phyloP scores from a whole-genome alignment of 1,140 invertebrate species.

The Aphis gossypii region DNA sequence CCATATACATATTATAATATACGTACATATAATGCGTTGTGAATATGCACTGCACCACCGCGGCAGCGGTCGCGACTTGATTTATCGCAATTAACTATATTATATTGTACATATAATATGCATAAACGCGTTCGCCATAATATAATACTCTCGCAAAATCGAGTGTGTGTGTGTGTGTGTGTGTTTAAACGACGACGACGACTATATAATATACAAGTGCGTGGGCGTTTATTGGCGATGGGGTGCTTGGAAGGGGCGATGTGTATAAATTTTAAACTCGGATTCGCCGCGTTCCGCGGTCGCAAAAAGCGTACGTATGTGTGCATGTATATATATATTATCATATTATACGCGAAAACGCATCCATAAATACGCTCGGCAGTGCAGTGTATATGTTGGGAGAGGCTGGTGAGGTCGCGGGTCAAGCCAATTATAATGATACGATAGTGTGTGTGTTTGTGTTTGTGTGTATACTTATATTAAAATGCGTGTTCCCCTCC shows the following conservation, averaged over 20 bases:
- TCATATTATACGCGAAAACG: background rate
- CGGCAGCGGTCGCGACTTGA: background rate
- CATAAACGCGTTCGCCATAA: background rate
- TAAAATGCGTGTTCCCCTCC: background rate
- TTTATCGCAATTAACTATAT: slow-evolving; percentile 52
- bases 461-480: background rate
- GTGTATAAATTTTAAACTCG: slow-evolving; percentile 42
- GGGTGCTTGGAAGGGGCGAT: background rate
- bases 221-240: background rate
- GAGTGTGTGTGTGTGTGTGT: background rate
- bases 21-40: background rate
- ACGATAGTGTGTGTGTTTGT: background rate
- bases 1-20: background rate
- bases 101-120: background rate
- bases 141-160: background rate
- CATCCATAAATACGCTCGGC: slow-evolving; percentile 1
- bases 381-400: background rate
- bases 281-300: slow-evolving; percentile 38
- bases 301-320: background rate
- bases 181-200: background rate
- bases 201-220: background rate
- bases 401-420: background rate
- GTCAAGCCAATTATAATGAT: slow-evolving; percentile 47
- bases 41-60: background rate
- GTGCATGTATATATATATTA: background rate